These are phyloP conservation scores for Andricus quercusramuli DNA, from an alignment of 2,888 invertebrate species.

Conservation along the genomic window DNA sequence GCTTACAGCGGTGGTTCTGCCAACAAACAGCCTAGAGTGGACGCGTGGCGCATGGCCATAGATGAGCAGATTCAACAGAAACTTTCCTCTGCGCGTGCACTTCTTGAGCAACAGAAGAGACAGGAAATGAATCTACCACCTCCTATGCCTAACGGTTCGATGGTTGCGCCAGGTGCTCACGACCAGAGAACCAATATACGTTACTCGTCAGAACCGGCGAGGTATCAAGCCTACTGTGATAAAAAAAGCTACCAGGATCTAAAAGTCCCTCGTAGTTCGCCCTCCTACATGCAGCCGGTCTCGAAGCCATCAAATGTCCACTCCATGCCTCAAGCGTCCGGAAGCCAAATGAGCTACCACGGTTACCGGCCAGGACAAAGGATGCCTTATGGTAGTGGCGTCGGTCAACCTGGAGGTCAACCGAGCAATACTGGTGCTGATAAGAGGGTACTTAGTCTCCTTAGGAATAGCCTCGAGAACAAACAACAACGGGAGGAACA, in stretches of 20 bases:
- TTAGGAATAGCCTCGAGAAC: constrained; percentile 86
- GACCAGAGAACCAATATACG: constrained; percentile 66
- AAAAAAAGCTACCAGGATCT: constrained; percentile 69
- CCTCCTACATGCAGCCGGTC: constrained; percentile 60
- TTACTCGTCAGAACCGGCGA: constrained; percentile 61
- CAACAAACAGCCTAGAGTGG: constrained; percentile 79
- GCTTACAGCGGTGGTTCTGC: constrained; percentile 71
- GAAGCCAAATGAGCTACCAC: constrained; percentile 57
- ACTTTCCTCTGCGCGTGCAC: constrained; percentile 71
- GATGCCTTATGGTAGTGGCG: constrained; percentile 54
- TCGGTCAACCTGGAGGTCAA: constrained; percentile 58
- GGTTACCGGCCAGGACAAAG: constrained; percentile 65
- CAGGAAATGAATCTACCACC: constrained; percentile 66
- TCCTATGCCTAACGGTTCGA: constrained; percentile 67
- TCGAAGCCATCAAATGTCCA: constrained; percentile 59
- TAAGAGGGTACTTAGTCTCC: constrained; percentile 85
- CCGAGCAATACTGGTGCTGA: constrained; percentile 81
- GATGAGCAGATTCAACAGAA: constrained; percentile 82
- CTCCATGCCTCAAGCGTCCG: constrained; percentile 54
- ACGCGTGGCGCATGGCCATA: constrained; percentile 80
- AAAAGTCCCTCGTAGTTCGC: constrained; percentile 54
- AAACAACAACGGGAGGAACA: constrained; percentile 78
- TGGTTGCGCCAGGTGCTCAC: constrained; percentile 62
- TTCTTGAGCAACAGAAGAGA: constrained; percentile 68
- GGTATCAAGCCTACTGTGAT: constrained; percentile 73